Evolutionary conservation across 2,797 vertebrate species (phyloP).

Genomic region (Bucorvus abyssinicus): DNA sequence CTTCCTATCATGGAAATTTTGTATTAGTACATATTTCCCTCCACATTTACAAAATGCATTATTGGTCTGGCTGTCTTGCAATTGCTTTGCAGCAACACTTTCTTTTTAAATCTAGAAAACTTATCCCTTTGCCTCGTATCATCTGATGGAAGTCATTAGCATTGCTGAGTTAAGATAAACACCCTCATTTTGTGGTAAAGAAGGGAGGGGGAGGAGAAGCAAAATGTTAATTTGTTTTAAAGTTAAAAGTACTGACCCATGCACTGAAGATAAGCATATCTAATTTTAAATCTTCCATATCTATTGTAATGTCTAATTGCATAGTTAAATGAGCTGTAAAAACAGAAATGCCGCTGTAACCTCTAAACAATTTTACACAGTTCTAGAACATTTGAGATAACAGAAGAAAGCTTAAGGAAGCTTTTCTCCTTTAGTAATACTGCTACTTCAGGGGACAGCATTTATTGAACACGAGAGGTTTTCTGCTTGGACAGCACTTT

Average conservation of each 20-base stretch:
- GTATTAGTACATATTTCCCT: conserved; percentile 47
- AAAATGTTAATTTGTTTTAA: conserved; percentile 70
- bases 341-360: conserved; percentile 57
- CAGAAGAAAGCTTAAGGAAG: conserved; percentile 55
- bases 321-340: conserved; percentile 77
- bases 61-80: conserved; percentile 55
- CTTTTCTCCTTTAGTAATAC: conserved; percentile 68
- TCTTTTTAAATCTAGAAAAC: conserved; percentile 66
- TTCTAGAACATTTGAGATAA: conserved; percentile 71
- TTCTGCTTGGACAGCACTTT: conserved; percentile 75
- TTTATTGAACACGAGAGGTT: conserved; percentile 72
- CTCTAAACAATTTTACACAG: conserved; percentile 69
- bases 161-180: conserved; percentile 76
- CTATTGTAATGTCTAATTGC: conserved; percentile 77
- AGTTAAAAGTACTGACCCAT: conserved; percentile 71
- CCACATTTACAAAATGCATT: conserved; percentile 68
- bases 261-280: conserved; percentile 72
- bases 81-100: conserved; percentile 54
- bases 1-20: conserved; percentile 67
- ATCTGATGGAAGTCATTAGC: conserved; percentile 68
- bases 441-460: conserved; percentile 65
- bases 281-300: conserved; percentile 79
- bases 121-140: conserved; percentile 57
- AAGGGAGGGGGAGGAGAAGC: neutral
- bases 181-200: conserved; percentile 20